phyloP scores from a whole-genome alignment of 1,140 invertebrate species.

The Nymphalis io region DNA sequence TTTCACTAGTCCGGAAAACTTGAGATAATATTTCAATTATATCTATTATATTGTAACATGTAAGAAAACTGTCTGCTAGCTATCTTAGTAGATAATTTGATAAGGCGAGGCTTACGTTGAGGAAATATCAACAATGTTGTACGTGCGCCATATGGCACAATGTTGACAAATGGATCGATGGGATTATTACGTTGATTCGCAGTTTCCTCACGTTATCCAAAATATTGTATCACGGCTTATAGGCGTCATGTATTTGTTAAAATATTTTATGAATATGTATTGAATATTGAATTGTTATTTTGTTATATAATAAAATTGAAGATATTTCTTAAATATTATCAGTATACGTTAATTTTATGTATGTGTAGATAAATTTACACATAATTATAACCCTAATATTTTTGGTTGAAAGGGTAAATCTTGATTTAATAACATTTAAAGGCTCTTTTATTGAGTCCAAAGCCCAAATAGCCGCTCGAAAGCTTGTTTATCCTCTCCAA shows the following conservation, averaged over 20 bases:
- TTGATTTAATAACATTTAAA: no score
- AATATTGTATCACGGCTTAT: constrained; percentile 5
- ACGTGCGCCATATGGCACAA: constrained; percentile 30
- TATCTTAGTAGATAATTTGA: constrained; percentile 33
- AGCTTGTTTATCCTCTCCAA: no score
- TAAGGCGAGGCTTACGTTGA: constrained; percentile 22
- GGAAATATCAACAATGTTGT: constrained; percentile 31
- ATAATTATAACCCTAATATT: no score
- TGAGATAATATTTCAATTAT: neutral
- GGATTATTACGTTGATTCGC: constrained; percentile 30
- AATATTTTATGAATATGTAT: neutral
- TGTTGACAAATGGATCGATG: constrained; percentile 40
- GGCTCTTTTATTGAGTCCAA: no score
- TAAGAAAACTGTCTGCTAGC: constrained; percentile 8
- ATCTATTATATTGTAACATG: constrained; percentile 30
- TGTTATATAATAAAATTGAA: no score
- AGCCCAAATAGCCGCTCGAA: no score
- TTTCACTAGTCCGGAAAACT: neutral
- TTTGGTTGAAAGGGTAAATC: no score
- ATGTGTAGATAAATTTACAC: no score
- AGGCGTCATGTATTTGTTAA: neutral
- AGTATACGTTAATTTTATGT: no score
- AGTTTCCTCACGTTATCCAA: constrained; percentile 28
- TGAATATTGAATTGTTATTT: no score
- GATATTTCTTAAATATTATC: no score